phyloP scores from a whole-genome alignment of 2,113 vertebrate genomes.

The Arenaria interpres region DNA sequence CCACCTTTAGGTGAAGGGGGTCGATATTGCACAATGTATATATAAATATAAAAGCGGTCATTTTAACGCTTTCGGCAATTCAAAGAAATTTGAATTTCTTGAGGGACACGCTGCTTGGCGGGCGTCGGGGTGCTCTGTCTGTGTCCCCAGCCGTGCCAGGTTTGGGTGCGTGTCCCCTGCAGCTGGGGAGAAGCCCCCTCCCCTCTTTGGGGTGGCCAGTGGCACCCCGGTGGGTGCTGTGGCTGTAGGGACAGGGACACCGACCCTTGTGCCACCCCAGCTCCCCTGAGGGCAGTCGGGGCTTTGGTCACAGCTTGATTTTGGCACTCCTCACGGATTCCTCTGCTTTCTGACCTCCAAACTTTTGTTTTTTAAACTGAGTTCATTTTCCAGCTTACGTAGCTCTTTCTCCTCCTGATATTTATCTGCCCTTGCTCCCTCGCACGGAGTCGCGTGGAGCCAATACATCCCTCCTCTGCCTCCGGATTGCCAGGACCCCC shows the following conservation, averaged over 20 bases:
- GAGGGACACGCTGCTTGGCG: not conserved
- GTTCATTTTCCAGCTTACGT: fast-evolving
- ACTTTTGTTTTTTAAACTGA: not conserved
- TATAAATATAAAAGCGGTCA: fast-evolving
- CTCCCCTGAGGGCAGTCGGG: fast-evolving
- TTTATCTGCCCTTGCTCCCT: not conserved
- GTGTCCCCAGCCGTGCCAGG: fast-evolving
- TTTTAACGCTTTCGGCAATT: not conserved
- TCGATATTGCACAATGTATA: fast-evolving
- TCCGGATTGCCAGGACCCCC: not conserved
- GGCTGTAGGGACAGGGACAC: fast-evolving
- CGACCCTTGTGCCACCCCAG: not conserved
- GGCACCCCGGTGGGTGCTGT: fast-evolving
- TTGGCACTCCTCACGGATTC: not conserved
- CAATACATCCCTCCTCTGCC: not conserved
- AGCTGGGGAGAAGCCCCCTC: not conserved
- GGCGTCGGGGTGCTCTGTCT: too few species aligned
- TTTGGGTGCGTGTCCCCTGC: not conserved
- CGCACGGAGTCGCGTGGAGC: not conserved
- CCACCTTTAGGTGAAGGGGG: fast-evolving
- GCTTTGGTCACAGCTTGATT: not conserved
- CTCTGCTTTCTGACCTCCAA: not conserved
- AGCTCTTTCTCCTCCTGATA: not conserved
- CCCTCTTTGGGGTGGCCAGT: fast-evolving
- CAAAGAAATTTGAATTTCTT: too few species aligned